Evolutionary conservation across 2,113 vertebrate species (phyloP).

Genomic region (Leptobrachium leishanense): DNA sequence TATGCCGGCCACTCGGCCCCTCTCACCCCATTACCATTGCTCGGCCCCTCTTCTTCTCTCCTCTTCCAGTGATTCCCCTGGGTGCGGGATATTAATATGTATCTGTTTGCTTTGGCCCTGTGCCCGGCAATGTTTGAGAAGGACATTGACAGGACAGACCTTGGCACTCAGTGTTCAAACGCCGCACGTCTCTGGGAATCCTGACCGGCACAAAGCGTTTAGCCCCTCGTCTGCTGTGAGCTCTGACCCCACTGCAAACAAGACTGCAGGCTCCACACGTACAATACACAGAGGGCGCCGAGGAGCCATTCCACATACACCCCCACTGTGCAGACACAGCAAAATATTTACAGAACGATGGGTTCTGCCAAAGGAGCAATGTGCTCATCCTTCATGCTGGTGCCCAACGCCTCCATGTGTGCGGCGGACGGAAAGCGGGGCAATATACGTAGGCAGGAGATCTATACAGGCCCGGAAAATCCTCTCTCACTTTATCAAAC

Average conservation of each 20-base stretch:
- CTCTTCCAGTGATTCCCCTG: not conserved
- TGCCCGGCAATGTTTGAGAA: not conserved
- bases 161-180: conserved; percentile 14
- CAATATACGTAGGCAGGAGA: no score
- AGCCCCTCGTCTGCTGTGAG: conserved; percentile 9
- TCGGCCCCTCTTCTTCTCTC: no score
- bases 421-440: no score
- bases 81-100: conserved; percentile 23
- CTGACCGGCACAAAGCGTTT: conserved; percentile 24
- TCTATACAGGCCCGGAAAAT: no score
- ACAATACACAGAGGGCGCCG: not conserved
- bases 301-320: not conserved
- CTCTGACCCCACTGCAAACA: conserved; percentile 33
- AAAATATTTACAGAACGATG: conserved; percentile 21
- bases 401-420: no score
- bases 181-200: conserved; percentile 29
- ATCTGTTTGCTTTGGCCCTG: conserved; percentile 22
- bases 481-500: no score
- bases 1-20: no score
- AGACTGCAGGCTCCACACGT: conserved; percentile 29
- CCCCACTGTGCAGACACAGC: not conserved
- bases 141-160: conserved; percentile 9
- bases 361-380: not conserved
- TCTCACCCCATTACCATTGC: no score
- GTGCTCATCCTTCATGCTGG: not conserved